Conservation (phyloP, 2,113 vertebrate genomes). For the Corythornis cristatus region DNA sequence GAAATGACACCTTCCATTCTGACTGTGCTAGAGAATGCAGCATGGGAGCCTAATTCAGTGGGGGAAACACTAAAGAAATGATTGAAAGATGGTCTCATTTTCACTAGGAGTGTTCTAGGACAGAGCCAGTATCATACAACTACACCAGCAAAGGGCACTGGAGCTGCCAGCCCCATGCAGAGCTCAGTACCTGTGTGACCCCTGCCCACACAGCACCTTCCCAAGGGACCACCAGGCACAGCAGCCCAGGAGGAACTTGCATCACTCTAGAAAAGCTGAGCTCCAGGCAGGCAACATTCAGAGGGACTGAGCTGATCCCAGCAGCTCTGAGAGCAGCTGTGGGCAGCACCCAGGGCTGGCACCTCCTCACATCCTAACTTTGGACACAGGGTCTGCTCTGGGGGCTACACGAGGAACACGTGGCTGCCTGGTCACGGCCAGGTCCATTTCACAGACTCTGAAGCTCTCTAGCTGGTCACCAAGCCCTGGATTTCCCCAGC, state of each 20-base stretch:
- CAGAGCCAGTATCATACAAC: rapidly evolving
- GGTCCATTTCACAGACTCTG: not conserved
- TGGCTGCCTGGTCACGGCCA: not conserved
- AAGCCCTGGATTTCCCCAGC: not conserved
- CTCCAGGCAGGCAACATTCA: not conserved
- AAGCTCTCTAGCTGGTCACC: not conserved
- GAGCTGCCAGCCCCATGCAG: not conserved
- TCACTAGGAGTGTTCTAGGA: not conserved
- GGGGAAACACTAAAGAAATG: not conserved
- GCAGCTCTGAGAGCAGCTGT: not conserved
- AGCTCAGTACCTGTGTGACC: not conserved
- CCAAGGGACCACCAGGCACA: not conserved
- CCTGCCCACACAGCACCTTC: not conserved
- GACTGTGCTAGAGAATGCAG: not conserved
- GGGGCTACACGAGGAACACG: rapidly evolving
- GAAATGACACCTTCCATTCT: not conserved
- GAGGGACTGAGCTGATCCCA: not conserved
- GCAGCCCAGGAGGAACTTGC: not conserved
- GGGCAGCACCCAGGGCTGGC: not conserved
- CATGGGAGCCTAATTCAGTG: not conserved
- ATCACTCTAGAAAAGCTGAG: rapidly evolving
- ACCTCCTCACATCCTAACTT: not conserved
- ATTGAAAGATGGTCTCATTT: not conserved
- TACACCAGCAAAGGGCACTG: not conserved
- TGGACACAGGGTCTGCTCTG: not conserved